Percentiles rank a stretch among this genome's conserved stretches.
phyloP scores from a whole-genome alignment of 2,113 vertebrate genomes.

The Clupea harengus region DNA sequence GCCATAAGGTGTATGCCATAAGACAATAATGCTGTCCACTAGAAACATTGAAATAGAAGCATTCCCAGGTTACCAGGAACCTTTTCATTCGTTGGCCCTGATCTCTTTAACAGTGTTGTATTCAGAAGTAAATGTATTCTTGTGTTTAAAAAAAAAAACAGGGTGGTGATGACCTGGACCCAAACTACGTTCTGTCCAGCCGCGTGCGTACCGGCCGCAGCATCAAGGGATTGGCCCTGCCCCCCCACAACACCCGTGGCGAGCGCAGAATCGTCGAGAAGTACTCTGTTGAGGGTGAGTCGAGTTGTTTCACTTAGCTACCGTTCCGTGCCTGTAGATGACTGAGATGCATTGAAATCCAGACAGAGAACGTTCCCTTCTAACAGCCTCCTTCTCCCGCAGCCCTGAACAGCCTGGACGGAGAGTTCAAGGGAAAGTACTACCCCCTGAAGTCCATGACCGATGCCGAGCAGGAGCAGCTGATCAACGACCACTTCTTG shows the following conservation, averaged over 20 bases:
- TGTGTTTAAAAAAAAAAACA: conserved; percentile 43
- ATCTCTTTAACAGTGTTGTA: neutral
- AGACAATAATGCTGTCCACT: neutral
- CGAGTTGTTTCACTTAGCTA: neutral
- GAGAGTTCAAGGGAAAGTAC: conserved; percentile 93
- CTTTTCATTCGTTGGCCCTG: too few relatives aligned
- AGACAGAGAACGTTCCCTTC: neutral
- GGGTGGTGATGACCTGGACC: conserved; percentile 90
- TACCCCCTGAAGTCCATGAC: conserved; percentile 90
- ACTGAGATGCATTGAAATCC: neutral
- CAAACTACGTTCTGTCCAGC: conserved; percentile 87
- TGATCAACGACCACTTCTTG: conserved; percentile 91
- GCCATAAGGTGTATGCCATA: too few relatives aligned
- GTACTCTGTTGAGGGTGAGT: conserved; percentile 80
- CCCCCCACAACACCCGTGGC: conserved; percentile 89
- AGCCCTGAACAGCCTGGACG: conserved; percentile 87
- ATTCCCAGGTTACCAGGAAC: neutral
- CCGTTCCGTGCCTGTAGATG: neutral
- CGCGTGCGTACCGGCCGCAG: conserved; percentile 92
- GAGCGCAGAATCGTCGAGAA: conserved; percentile 85
- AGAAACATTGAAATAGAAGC: neutral
- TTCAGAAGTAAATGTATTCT: neutral
- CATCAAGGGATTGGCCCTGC: conserved; percentile 87
- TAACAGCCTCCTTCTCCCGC: neutral
- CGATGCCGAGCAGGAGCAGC: conserved; percentile 88